phyloP scores from a whole-genome alignment of 2,797 vertebrate species.

The Cynopterus sphinx region DNA sequence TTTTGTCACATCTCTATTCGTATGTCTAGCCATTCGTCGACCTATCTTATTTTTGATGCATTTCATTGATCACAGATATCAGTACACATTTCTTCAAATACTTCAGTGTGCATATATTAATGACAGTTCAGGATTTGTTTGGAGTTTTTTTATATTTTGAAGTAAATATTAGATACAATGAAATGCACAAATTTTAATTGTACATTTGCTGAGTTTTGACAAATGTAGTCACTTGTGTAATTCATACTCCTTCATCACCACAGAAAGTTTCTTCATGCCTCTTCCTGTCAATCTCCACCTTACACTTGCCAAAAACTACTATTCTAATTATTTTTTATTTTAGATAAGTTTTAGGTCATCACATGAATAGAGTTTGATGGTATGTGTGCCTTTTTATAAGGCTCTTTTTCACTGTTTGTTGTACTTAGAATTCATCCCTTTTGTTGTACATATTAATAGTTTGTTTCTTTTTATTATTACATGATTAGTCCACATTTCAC shows the following conservation, averaged over 20 bases:
- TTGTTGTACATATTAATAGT: neutral
- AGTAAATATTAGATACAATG: neutral
- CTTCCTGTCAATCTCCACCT: neutral
- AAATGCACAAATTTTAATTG: neutral
- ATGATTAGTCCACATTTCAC: neutral
- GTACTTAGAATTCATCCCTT: neutral
- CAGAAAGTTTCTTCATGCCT: neutral
- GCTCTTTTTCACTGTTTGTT: neutral
- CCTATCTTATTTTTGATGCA: neutral
- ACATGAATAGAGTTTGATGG: neutral
- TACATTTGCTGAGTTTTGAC: neutral
- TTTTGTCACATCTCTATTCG: neutral
- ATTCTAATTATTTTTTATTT: neutral
- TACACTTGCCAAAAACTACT: neutral
- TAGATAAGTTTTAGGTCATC: neutral
- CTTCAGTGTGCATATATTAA: neutral
- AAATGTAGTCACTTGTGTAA: neutral
- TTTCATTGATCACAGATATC: neutral
- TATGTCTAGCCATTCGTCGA: neutral
- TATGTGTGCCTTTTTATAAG: neutral
- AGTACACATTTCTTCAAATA: neutral
- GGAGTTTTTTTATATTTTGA: neutral
- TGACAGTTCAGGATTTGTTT: neutral
- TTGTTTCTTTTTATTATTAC: neutral
- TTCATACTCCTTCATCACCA: neutral